phyloP scores from a whole-genome alignment of 2,113 vertebrate genomes.

The Heptranchias perlo region DNA sequence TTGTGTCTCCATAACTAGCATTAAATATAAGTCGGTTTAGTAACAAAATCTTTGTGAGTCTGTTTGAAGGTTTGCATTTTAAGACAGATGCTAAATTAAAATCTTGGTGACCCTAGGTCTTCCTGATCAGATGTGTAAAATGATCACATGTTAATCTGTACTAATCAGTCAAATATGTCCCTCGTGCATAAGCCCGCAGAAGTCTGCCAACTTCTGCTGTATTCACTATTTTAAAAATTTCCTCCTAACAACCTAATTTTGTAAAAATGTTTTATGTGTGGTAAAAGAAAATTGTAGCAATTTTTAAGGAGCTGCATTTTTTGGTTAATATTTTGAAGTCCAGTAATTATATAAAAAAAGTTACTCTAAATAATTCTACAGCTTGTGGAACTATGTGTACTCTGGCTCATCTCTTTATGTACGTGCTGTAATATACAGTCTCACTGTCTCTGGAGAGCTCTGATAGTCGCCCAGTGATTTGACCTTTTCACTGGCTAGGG shows the following conservation, averaged over 20 bases:
- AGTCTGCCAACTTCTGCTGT: slow-evolving; percentile 49
- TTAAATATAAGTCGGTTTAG: background rate
- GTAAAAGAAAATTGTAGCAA: background rate
- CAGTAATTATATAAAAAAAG: background rate
- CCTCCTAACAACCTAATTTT: background rate
- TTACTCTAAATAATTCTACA: slow-evolving; percentile 9
- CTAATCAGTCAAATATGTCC: slow-evolving; percentile 57
- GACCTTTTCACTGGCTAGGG: background rate
- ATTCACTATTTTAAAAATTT: slow-evolving; percentile 48
- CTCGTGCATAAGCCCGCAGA: slow-evolving; percentile 48
- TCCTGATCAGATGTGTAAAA: slow-evolving; percentile 59
- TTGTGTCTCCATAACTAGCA: background rate
- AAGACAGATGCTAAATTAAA: slow-evolving; percentile 66
- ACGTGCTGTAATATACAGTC: background rate
- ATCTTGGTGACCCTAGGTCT: slow-evolving; percentile 64
- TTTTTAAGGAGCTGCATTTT: background rate
- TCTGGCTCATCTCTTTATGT: slow-evolving; percentile 9
- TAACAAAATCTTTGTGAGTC: slow-evolving; percentile 46
- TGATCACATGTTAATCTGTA: slow-evolving; percentile 62
- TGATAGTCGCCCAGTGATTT: background rate
- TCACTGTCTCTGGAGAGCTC: background rate
- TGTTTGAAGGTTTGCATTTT: slow-evolving; percentile 46
- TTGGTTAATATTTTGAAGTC: background rate
- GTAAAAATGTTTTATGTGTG: background rate
- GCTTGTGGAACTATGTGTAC: background rate